Evolutionary conservation across 2,797 vertebrate genomes (phyloP).

Genomic region (Danio kyathit): DNA sequence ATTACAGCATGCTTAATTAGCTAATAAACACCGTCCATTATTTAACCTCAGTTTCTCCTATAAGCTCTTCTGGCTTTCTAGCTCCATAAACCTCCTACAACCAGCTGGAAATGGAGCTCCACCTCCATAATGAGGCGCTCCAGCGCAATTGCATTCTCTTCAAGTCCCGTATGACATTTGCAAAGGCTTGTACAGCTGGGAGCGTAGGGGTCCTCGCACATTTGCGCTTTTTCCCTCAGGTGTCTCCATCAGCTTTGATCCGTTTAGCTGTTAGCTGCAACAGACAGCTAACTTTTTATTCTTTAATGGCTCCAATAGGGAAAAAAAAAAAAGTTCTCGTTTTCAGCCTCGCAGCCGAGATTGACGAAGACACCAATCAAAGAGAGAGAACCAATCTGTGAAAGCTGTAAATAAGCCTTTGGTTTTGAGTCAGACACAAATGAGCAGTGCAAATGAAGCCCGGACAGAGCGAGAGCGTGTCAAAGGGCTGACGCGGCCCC

Average conservation of each 20-base stretch:
- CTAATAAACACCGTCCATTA: not conserved
- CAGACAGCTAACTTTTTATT: constrained; percentile 34
- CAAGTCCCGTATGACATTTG: constrained; percentile 29
- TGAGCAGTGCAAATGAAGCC: constrained; percentile 32
- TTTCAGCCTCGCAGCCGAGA: constrained; percentile 5
- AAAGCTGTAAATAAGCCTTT: constrained; percentile 44
- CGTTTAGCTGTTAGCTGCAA: constrained; percentile 32
- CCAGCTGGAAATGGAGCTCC: constrained; percentile 18
- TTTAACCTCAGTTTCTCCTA: not conserved
- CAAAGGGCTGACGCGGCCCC: constrained; percentile 20
- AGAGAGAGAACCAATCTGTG: constrained; percentile 8
- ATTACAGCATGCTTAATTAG: not conserved
- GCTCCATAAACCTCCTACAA: constrained; percentile 14
- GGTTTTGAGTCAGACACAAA: constrained; percentile 18
- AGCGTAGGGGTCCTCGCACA: not conserved
- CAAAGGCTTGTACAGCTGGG: constrained; percentile 25
- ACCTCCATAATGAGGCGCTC: constrained; percentile 43
- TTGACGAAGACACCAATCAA: constrained; percentile 43
- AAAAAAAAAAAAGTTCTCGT: not conserved
- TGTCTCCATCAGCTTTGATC: constrained; percentile 37
- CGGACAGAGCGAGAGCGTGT: not conserved
- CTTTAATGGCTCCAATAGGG: constrained; percentile 33
- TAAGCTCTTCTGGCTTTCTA: constrained; percentile 6
- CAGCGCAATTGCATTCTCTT: constrained; percentile 17
- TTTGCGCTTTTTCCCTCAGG: not conserved